phyloP scores from a whole-genome alignment of 2,797 vertebrate genomes.

The Avahi laniger region DNA sequence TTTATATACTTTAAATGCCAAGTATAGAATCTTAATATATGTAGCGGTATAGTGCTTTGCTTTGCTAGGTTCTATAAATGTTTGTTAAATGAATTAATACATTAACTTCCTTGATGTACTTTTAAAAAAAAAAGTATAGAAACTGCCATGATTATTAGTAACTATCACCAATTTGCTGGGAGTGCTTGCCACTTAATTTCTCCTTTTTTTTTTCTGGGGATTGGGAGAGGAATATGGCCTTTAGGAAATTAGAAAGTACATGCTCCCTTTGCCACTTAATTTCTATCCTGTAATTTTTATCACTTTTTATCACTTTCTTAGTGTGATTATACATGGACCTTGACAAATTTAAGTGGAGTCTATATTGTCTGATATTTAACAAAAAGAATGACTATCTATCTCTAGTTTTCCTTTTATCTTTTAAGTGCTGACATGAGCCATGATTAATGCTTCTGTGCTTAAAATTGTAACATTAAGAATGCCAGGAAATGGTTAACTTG shows the following conservation, averaged over 20 bases:
- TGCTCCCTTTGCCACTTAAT: neutral
- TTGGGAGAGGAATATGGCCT: neutral
- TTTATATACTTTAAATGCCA: neutral
- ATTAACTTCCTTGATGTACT: neutral
- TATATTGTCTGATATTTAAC: neutral
- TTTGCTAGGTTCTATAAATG: neutral
- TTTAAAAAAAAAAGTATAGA: neutral
- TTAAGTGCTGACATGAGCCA: neutral
- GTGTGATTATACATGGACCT: neutral
- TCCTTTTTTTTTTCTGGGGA: neutral
- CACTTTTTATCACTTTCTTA: neutral
- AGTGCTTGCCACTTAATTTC: neutral
- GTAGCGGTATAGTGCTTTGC: neutral
- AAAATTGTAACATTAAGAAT: neutral
- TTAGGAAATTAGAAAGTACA: neutral
- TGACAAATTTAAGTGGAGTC: neutral
- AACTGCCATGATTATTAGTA: neutral
- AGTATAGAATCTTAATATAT: neutral
- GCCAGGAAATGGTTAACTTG: neutral
- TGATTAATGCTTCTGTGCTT: neutral
- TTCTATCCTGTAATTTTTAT: neutral
- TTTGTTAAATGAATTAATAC: neutral
- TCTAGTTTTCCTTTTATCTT: neutral
- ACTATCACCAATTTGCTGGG: neutral
- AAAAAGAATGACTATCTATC: neutral